Percentiles rank a stretch among this genome's conserved stretches.
Evolutionary conservation across 1,140 invertebrate species (phyloP).

Genomic region (Drosophila cardini): DNA sequence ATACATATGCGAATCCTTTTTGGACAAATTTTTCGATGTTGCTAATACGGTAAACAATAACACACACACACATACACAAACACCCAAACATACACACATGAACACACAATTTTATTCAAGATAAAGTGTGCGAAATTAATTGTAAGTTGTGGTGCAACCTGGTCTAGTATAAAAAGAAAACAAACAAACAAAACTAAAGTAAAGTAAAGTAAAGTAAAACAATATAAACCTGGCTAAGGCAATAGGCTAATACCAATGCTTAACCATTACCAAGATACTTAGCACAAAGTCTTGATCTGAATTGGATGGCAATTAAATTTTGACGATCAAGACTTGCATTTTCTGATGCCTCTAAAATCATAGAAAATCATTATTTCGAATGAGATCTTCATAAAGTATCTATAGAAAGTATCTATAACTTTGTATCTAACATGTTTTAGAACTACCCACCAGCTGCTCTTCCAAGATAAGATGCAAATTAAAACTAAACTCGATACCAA

Average conservation of each 20-base stretch:
- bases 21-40: slow-evolving; percentile 81
- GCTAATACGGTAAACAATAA: slow-evolving; percentile 47
- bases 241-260: slow-evolving; percentile 44
- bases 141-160: slow-evolving; percentile 74
- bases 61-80: slow-evolving; percentile 25
- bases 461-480: slow-evolving; percentile 54
- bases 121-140: slow-evolving; percentile 48
- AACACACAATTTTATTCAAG: slow-evolving; percentile 16
- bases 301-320: neutral
- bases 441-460: slow-evolving; percentile 77
- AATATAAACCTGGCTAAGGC: slow-evolving; percentile 33
- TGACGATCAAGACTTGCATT: slow-evolving; percentile 11
- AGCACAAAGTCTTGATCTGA: slow-evolving; percentile 15
- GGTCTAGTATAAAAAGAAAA: slow-evolving; percentile 72
- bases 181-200: slow-evolving; percentile 17
- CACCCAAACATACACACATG: slow-evolving; percentile 24
- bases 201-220: slow-evolving; percentile 3
- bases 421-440: slow-evolving; percentile 45
- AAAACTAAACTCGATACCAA: slow-evolving; percentile 20
- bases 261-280: slow-evolving; percentile 19
- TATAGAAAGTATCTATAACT: slow-evolving; percentile 32
- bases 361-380: slow-evolving; percentile 13
- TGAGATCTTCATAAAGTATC: slow-evolving; percentile 4
- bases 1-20: slow-evolving; percentile 73
- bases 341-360: slow-evolving; percentile 22